These are phyloP conservation scores for Sebastes iracundus DNA, from an alignment of 2,797 vertebrate genomes.

Conservation along the genomic window DNA sequence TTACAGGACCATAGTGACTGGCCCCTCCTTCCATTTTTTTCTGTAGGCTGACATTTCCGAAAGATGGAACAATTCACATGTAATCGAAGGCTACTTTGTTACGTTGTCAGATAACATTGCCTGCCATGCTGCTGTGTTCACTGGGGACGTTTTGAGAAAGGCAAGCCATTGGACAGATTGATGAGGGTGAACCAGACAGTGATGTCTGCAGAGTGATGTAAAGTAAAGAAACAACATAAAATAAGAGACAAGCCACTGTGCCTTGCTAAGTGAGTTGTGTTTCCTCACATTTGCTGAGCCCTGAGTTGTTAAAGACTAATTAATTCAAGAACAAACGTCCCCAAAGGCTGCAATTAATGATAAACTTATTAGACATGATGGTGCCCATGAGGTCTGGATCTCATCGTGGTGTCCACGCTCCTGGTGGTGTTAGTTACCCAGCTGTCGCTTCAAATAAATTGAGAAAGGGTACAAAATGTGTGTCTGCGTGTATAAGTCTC, in stretches of 20 bases:
- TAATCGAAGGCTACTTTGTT: constrained; percentile 35
- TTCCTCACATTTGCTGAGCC: constrained; percentile 60
- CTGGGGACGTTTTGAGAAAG: constrained; percentile 39
- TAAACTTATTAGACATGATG: constrained; percentile 83
- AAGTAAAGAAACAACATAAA: constrained; percentile 33
- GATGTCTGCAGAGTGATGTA: constrained; percentile 28
- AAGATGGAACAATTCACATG: constrained; percentile 42
- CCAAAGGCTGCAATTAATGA: constrained; percentile 83
- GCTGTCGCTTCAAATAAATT: constrained; percentile 76
- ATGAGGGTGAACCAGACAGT: constrained; percentile 32
- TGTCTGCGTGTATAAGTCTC: constrained; percentile 21
- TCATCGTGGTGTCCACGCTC: constrained; percentile 65
- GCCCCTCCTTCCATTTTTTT: constrained; percentile 6
- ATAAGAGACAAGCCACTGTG: constrained; percentile 26
- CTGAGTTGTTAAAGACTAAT: constrained; percentile 78
- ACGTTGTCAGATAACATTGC: constrained; percentile 37
- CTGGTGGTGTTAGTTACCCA: constrained; percentile 75
- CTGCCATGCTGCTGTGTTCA: constrained; percentile 34
- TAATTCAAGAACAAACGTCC: constrained; percentile 83
- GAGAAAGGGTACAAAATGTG: constrained; percentile 44
- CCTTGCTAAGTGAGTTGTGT: constrained; percentile 55
- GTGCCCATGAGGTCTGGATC: constrained; percentile 80
- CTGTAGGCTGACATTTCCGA: constrained; percentile 21
- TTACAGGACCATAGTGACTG: background rate
- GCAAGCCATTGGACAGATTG: constrained; percentile 49